A percentile compares a stretch with the other conserved stretches of the same genome.
Conservation (phyloP, 1,140 invertebrate species). For the Oppia nitens region DNA sequence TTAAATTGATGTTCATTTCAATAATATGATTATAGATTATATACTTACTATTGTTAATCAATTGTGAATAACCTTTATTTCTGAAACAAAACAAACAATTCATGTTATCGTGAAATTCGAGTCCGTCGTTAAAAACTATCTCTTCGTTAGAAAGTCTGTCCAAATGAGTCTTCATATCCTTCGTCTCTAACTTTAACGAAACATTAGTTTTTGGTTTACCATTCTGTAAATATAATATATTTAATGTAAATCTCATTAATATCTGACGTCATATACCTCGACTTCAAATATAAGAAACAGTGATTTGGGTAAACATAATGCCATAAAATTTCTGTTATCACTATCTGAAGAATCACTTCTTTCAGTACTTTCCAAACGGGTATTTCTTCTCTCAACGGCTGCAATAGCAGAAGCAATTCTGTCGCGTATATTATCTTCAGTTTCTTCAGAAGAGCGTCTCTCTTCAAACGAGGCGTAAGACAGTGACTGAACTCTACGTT, state of each 20-base stretch:
- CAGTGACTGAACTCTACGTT: conserved; percentile 33
- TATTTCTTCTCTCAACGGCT: not conserved
- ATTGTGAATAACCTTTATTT: not conserved
- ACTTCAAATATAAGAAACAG: conserved; percentile 8
- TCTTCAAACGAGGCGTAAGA: conserved; percentile 1
- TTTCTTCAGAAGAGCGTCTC: not conserved
- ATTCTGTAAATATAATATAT: not conserved
- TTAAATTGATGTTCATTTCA: too few species aligned
- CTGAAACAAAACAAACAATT: conserved; percentile 17
- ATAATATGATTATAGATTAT: too few species aligned
- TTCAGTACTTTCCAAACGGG: not conserved
- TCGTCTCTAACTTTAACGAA: not conserved
- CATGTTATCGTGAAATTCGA: conserved; percentile 18
- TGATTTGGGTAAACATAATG: conserved; percentile 18
- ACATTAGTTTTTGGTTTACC: not conserved
- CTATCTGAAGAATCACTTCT: not conserved
- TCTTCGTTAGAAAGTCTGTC: not conserved
- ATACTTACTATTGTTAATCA: not conserved
- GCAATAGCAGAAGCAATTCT: not conserved
- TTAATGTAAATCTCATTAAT: not conserved
- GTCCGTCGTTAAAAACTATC: conserved; percentile 1
- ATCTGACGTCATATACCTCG: not conserved
- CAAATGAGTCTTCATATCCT: not conserved
- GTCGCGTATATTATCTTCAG: not conserved
- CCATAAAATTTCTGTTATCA: conserved; percentile 16